These are phyloP conservation scores for Agrilus mali DNA, from an alignment of 2,888 invertebrate genomes.

Conservation along the genomic window DNA sequence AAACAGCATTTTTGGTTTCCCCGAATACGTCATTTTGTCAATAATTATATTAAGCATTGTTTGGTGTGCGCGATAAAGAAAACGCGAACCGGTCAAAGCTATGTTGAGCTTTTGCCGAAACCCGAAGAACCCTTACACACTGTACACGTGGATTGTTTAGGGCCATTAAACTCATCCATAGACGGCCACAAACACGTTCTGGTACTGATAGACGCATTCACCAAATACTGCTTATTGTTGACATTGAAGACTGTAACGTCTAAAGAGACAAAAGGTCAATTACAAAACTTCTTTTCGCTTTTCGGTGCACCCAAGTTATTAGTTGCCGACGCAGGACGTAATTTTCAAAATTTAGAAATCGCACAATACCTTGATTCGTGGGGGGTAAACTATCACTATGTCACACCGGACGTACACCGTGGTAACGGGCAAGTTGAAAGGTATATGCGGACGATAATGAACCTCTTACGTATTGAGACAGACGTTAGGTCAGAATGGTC, in stretches of 20 bases:
- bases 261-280: too few species aligned
- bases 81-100: conserved; percentile 11
- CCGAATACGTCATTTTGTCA: conserved; percentile 13
- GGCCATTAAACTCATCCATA: conserved; percentile 5
- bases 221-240: too few species aligned
- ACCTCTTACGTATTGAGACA: conserved; percentile 4
- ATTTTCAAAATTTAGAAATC: too few species aligned
- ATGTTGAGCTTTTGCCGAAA: conserved; percentile 2
- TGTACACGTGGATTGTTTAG: conserved; percentile 7
- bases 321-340: too few species aligned
- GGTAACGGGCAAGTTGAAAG: conserved; percentile 5
- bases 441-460: conserved; percentile 6
- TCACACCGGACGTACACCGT: conserved; percentile 5
- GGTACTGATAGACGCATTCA: background rate
- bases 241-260: too few species aligned
- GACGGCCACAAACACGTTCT: conserved; percentile 10
- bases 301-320: too few species aligned
- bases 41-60: conserved; percentile 16
- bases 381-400: conserved; percentile 2
- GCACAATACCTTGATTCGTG: background rate
- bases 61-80: too few species aligned
- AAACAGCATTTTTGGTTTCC: conserved; percentile 8
- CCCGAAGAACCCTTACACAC: conserved; percentile 5
- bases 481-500: conserved; percentile 2
- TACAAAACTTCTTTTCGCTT: too few species aligned